Evolutionary conservation across 2,797 vertebrate genomes (phyloP).

Genomic region (Pseudocheirus occidentalis): DNA sequence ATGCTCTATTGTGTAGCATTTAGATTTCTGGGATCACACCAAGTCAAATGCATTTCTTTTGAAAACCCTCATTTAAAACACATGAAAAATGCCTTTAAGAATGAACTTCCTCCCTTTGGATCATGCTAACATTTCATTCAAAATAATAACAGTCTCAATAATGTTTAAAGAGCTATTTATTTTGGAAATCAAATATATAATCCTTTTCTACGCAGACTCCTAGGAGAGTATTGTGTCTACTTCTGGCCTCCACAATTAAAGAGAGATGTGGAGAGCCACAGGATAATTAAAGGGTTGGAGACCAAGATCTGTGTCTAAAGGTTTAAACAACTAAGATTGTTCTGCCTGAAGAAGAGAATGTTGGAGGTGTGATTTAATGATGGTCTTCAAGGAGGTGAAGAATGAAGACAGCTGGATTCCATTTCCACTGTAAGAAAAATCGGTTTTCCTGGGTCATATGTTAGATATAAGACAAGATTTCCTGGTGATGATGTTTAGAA

Average conservation of each 20-base stretch:
- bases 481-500: background rate
- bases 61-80: slow-evolving; percentile 41
- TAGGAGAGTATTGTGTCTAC: background rate
- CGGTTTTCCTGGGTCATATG: background rate
- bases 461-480: background rate
- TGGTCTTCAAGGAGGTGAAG: background rate
- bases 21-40: background rate
- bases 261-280: background rate
- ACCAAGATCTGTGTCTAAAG: slow-evolving; percentile 4
- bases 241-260: background rate
- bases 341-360: background rate
- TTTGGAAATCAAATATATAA: slow-evolving; percentile 71
- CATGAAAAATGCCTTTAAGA: background rate
- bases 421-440: background rate
- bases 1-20: background rate
- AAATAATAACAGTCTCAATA: slow-evolving; percentile 72
- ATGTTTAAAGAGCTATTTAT: slow-evolving; percentile 73
- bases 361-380: background rate
- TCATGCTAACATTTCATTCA: slow-evolving; percentile 73
- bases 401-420: background rate
- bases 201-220: slow-evolving; percentile 22
- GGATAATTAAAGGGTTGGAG: background rate
- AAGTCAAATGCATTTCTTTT: slow-evolving; percentile 17
- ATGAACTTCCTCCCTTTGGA: slow-evolving; percentile 64
- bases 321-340: background rate